Percentiles rank a stretch among this genome's conserved stretches.
Evolutionary conservation across 2,797 vertebrate species (phyloP).

Genomic region (Diglossa cyanea): DNA sequence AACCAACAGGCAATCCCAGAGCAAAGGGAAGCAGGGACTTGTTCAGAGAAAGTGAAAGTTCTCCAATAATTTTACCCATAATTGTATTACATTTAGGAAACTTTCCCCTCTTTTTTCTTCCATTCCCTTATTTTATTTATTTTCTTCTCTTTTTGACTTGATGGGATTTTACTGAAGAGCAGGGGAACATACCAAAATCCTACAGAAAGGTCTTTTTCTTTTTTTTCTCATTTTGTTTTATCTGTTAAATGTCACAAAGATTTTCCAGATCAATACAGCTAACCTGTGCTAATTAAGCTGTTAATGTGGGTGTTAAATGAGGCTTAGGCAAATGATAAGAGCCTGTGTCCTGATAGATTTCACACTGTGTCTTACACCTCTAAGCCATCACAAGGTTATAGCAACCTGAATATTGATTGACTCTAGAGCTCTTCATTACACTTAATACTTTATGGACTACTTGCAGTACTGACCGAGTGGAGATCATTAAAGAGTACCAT

Average conservation of each 20-base stretch:
- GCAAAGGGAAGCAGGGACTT: background rate
- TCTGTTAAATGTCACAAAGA: background rate
- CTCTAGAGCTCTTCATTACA: background rate
- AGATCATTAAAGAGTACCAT: background rate
- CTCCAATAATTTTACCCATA: background rate
- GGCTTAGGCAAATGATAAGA: background rate
- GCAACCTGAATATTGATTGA: background rate
- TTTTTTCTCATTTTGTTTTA: background rate
- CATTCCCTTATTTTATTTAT: background rate
- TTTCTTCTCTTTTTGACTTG: background rate
- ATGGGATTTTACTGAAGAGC: background rate
- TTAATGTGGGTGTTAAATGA: slow-evolving; percentile 4
- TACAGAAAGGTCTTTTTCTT: background rate
- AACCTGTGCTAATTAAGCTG: background rate
- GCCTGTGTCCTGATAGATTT: background rate
- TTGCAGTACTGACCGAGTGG: background rate
- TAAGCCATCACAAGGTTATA: background rate
- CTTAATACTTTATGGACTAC: background rate
- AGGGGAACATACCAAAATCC: background rate
- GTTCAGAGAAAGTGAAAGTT: background rate
- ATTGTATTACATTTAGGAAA: background rate
- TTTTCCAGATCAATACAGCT: background rate
- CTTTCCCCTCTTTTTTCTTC: background rate
- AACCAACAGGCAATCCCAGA: background rate
- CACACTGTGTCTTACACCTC: background rate